Base-by-base conservation (phyloP, 2,113 vertebrate species). In the Vulpes lagopus region DNA sequence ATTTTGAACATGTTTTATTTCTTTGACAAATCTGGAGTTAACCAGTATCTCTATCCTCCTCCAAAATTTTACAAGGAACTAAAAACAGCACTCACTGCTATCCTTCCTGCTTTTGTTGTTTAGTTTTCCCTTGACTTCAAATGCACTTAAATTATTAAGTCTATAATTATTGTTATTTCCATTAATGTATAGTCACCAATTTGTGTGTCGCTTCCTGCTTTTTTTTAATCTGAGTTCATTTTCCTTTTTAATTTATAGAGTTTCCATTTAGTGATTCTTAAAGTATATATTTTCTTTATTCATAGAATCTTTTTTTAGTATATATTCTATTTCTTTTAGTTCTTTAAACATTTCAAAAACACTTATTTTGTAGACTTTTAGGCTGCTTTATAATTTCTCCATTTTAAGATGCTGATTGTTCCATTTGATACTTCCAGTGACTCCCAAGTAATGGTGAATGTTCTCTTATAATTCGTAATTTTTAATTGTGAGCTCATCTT, bases 191-290 rank as follows among this genome's bases (percentile, higher is more conserved):
- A 55, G 64, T 88, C 30, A 71, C 4, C 6, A 14, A 9, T 92
- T 92, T 60, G 23, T 35, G 19, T 91, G 25, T 87, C 2, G 32
- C 30, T 30, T 30, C 64, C 12, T 65, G 64, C 64, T 65, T 30
- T 65, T 65, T 79, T 83, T 91, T 27, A 32, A 60, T 81, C 9
- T 84, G 69, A 64, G 49, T 38, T 49, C 15, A 80, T 65, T 79
- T 89, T 92, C 25, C 17, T 89, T 85, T 95, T 83, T 88, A 27
- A 35, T 81, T 88, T 62, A 11, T 83, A 62, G 35, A 74, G 27
- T 81, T 81, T 91, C 57, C 67, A 84, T 89, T 83, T 88, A 62
- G 60, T 89, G 60, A 8, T 83, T 88, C 43, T 83, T n/a, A 69
- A 92, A 53, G 8, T 62, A 51, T 35, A n/a, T 69, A 0, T 62